Base-by-base conservation (phyloP, 2,888 invertebrate genomes). In the Nymphalis urticae region DNA sequence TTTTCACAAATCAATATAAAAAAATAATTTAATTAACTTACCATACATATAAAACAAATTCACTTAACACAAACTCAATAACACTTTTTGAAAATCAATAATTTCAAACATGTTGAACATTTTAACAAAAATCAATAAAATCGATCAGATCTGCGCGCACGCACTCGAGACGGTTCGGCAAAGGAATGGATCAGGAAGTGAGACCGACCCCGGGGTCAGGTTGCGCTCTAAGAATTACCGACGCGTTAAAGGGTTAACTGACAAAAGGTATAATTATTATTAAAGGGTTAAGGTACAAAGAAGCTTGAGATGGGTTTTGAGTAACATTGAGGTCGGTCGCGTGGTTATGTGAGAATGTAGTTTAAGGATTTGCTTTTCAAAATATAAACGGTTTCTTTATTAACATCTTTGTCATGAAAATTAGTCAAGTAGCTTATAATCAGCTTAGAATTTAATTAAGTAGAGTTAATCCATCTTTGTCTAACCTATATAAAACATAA, bases 121-220 rank as follows among this genome's bases (percentile, higher is more conserved):
- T 48, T 17, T 32, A 61, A 32, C 48, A 32, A 59, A 42, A 27
- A 63, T 66, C 54, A 54, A 71, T 69, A 69, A 68, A 67, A 73
- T 71, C 72, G 71, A 74, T 72, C 53, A 64, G 74, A 69, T 8
- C 54, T 77, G 91, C 91, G 92, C 90, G 88, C 87, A 89, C 92
- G 90, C 91, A 89, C 84, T 77, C 82, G 80, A 85, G 85, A 85
- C 84, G 82, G 84, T 82, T 85, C 81, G 77, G 82, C 80, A 82
- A 89, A 85, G 85, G 88, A 91, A 92, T 91, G 92, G 86, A 88
- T 89, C 86, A 89, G 90, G 90, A 91, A 91, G 85, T 87, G 82
- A 87, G 83, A 83, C 83, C 82, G 80, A 80, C 82, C 76, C 76
- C 76, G 82, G 86, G 90, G 90, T 92, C 92, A 92, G 92, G 92